Evolutionary conservation across 2,797 vertebrate genomes (phyloP), one percentile per base, ranked within the genome.

Genomic region (Microtus agrestis): DNA sequence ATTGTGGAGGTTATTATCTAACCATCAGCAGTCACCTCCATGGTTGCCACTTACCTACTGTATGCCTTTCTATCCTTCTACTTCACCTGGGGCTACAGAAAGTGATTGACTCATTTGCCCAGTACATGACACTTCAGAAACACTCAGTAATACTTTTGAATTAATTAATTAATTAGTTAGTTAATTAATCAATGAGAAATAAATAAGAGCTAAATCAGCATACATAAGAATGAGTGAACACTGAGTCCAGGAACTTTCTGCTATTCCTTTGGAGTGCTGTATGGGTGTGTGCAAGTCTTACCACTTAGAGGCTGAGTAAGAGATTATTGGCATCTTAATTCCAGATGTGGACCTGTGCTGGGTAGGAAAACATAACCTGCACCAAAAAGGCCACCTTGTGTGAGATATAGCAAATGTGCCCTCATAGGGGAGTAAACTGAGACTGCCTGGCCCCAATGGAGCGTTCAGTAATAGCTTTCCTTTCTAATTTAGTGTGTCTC

Each of bases 321-420:
- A 63, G 69, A 46, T 46, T 21, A 12, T 40, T 61, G 87, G 11
- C 59, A 12, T 40, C 48, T 63, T 67, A 40, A 67, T 79, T 82
- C 15, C 69, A 82, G 69, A 17, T 27, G 40, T 87, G 31, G 12
- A 34, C 51, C 5, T 51, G 27, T 27, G 5, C 23, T 37, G 43
- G 1, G 12, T 29, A 0, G 2, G 37, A 78, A 17, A 29, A 14
- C 1, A n/a, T 54, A 17, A 77, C 31, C 37, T 13, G 17, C 17
- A 25, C 9, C 1, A 34, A 63, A 25, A 65, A 40, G 2, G 29
- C 2, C 31, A 3, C 61, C 8, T 2, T 31, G 4, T 0, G 0
- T 54, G 56, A n/a, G 31, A 29, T n/a, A 15, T 2, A 63, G 74
- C 29, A 21, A 51, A 82, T 29, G 21, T 29, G n/a, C 25, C 25